These are phyloP conservation scores for Lagenorhynchus albirostris DNA, from an alignment of 2,113 vertebrate genomes.

Conservation along the genomic window DNA sequence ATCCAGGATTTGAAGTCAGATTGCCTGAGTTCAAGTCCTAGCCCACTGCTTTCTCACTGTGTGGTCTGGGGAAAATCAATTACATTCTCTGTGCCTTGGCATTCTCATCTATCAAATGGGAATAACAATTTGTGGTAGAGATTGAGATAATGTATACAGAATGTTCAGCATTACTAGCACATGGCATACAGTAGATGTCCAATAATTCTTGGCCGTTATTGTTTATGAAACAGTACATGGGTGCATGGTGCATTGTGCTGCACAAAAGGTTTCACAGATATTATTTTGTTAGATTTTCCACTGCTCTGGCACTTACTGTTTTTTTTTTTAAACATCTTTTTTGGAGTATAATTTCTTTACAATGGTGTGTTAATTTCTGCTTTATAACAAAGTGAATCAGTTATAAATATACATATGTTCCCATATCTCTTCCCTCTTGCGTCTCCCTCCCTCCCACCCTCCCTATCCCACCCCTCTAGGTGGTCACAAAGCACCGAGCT, in stretches of 20 bases:
- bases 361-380: too few relatives aligned
- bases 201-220: background rate
- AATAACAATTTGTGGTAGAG: background rate
- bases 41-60: background rate
- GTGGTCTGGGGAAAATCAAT: background rate
- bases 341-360: too few relatives aligned
- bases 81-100: background rate
- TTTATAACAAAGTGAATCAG: too few relatives aligned
- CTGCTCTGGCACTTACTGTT: background rate
- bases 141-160: background rate
- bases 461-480: too few relatives aligned
- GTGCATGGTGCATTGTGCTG: background rate
- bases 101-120: background rate
- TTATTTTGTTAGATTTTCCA: background rate
- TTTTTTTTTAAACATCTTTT: too few relatives aligned
- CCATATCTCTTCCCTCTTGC: too few relatives aligned
- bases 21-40: background rate
- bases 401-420: too few relatives aligned
- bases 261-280: background rate
- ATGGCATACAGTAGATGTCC: background rate
- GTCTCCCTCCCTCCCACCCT: too few relatives aligned
- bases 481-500: fast-evolving
- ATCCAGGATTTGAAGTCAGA: background rate
- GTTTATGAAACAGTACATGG: background rate
- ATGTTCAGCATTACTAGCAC: background rate